These are phyloP conservation scores for Hypselothyrea guttata DNA, from an alignment of 2,888 invertebrate genomes.

Conservation along the genomic window DNA sequence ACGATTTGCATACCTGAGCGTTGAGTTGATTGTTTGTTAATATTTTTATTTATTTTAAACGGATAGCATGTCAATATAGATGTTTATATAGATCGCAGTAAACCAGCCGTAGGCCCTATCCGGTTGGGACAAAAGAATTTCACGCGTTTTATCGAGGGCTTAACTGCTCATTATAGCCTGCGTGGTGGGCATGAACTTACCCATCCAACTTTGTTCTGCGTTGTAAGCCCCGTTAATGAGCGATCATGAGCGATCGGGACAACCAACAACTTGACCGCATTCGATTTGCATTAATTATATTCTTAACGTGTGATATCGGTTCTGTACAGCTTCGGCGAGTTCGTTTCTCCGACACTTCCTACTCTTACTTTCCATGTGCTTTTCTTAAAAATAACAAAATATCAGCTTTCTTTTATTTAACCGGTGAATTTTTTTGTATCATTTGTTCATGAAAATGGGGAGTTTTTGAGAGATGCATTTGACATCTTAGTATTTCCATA, in stretches of 20 bases:
- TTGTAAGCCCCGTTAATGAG: conserved; percentile 58
- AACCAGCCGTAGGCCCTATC: conserved; percentile 61
- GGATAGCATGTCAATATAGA: too few species aligned
- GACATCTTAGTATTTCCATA: too few species aligned
- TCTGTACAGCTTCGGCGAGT: conserved; percentile 44
- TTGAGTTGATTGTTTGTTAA: conserved; percentile 13
- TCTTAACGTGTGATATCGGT: conserved; percentile 36
- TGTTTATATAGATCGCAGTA: too few species aligned
- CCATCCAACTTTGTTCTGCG: conserved; percentile 59
- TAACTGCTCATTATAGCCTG: conserved; percentile 35
- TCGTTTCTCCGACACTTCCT: conserved; percentile 63
- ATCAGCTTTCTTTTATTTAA: conserved; percentile 50
- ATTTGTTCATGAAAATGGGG: conserved; percentile 60
- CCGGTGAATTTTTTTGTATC: conserved; percentile 42
- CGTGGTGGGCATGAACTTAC: conserved; percentile 19
- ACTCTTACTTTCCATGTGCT: conserved; percentile 54
- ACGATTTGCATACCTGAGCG: conserved; percentile 43
- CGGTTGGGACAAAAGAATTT: conserved; percentile 70
- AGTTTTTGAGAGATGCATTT: conserved; percentile 29
- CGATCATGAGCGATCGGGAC: too few species aligned
- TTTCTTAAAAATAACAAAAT: conserved; percentile 31
- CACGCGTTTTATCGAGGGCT: conserved; percentile 40
- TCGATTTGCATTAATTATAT: conserved; percentile 66
- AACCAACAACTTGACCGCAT: conserved; percentile 53
- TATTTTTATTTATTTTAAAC: too few species aligned